phyloP scores from a whole-genome alignment of 2,888 invertebrate species.

The Rhimphoctona megacephalus region DNA sequence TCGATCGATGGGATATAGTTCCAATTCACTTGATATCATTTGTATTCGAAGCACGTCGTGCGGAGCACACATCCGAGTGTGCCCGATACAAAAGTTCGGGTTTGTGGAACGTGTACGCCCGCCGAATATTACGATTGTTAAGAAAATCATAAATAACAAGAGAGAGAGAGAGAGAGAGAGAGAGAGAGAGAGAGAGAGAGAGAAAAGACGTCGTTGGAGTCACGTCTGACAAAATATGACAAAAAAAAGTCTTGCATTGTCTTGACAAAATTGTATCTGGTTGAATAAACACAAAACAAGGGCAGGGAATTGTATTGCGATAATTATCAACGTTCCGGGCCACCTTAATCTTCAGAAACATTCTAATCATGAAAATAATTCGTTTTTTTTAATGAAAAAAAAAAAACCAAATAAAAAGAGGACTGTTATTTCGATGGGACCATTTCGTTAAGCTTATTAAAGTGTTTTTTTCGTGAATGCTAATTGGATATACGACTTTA shows the following conservation, averaged over 20 bases:
- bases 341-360: not conserved
- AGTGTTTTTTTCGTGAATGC: not conserved
- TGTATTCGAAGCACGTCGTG: constrained; percentile 57
- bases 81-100: constrained; percentile 60
- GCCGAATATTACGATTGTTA: constrained; percentile 63
- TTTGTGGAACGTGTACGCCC: constrained; percentile 69
- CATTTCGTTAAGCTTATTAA: not conserved
- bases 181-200: not conserved
- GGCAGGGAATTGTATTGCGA: not conserved
- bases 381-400: not conserved
- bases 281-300: not conserved
- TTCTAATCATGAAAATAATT: not conserved
- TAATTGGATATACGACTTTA: not conserved
- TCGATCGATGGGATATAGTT: constrained; percentile 5
- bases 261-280: not conserved
- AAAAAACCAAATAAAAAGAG: not conserved
- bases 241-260: not conserved
- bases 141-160: constrained; percentile 53
- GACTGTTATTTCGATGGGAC: not conserved
- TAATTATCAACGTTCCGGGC: not conserved
- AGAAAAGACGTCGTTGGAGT: not conserved
- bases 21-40: constrained; percentile 45
- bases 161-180: not conserved
- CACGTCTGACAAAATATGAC: not conserved
- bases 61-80: constrained; percentile 43